Evolutionary conservation across 2,888 invertebrate genomes (phyloP), one percentile per base, ranked within the genome.

Genomic region (Venustoraphidia nigricollis): DNA sequence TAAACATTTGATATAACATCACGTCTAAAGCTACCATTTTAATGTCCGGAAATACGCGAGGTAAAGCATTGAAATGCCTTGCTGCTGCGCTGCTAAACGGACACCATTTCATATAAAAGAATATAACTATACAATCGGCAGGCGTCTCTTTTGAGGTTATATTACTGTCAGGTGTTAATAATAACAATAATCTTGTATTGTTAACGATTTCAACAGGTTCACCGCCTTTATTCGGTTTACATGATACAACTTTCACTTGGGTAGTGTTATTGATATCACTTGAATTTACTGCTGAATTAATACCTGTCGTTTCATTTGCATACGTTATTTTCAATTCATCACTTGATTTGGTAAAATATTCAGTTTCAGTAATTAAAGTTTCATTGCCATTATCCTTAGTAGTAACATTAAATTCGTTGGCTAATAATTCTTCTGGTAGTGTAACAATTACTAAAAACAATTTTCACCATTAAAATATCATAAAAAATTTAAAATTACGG

Each of bases 1-100:
- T 93, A 45, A 91, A 86, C 51, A 84, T 79, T 60, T 83, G 81
- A 58, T 85, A 80, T 61, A 80, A 80, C 56, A 86, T 75, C 2
- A 93, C 91, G 71, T 97, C 93, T 13, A 96, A 79, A 3, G 89
- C 95, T 9, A 91, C 83, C 64, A 93, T 78, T 67, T 85, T 84
- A 1, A 97, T 72, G 56, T 82, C 80, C 2, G 92, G 90, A 66
- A 88, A 96, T 4, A 85, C 80, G 59, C 89, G 72, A 1, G 93
- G 86, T 34, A 96, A 64, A 1, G 93, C 88, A 71, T 96, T 96
- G 59, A 83, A 91, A 62, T 90, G 81, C 8, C 90, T 90, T 1
- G 93, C 94, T 8, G 91, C 86, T 61, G 83, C 77, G 13, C 89
- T 87, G 59, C 93, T 92, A 59, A 93, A 94, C 2, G 88, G 83